Percentiles rank a stretch among this genome's conserved stretches.
Conservation (phyloP, 2,888 invertebrate genomes). For the Lucinisca nassula region DNA sequence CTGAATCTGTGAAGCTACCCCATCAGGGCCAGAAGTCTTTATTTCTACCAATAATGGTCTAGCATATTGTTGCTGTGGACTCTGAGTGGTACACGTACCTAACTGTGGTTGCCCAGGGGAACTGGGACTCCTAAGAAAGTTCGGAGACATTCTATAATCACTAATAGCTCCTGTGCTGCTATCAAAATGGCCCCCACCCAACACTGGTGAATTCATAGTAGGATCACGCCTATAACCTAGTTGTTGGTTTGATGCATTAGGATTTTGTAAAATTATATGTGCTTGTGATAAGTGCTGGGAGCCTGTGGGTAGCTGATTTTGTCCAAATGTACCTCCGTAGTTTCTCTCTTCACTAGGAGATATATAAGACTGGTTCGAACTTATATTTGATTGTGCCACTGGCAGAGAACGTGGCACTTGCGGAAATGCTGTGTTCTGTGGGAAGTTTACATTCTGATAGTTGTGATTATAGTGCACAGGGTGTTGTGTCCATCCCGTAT, state of each 20-base stretch:
- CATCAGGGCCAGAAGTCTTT: conserved; percentile 39
- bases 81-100: not conserved
- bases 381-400: conserved; percentile 31
- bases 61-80: not conserved
- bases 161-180: conserved; percentile 13
- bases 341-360: conserved; percentile 55
- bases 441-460: conserved; percentile 53
- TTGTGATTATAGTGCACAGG: conserved; percentile 46
- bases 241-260: conserved; percentile 46
- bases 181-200: conserved; percentile 1
- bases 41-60: conserved; percentile 60
- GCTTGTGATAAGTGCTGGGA: conserved; percentile 70
- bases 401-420: conserved; percentile 45
- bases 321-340: conserved; percentile 30
- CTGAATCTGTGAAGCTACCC: conserved; percentile 67
- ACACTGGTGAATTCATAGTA: conserved; percentile 36
- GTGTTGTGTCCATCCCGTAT: conserved; percentile 41
- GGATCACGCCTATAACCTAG: conserved; percentile 30
- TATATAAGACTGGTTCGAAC: conserved; percentile 50
- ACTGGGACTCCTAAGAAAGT: conserved; percentile 12
- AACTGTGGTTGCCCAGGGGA: conserved; percentile 14
- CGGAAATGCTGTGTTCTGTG: conserved; percentile 42
- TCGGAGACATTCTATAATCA: conserved; percentile 41
- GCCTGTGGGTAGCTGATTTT: conserved; percentile 29
- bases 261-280: conserved; percentile 65